phyloP scores from a whole-genome alignment of 2,797 vertebrate species.

The Gobio occitaniae region DNA sequence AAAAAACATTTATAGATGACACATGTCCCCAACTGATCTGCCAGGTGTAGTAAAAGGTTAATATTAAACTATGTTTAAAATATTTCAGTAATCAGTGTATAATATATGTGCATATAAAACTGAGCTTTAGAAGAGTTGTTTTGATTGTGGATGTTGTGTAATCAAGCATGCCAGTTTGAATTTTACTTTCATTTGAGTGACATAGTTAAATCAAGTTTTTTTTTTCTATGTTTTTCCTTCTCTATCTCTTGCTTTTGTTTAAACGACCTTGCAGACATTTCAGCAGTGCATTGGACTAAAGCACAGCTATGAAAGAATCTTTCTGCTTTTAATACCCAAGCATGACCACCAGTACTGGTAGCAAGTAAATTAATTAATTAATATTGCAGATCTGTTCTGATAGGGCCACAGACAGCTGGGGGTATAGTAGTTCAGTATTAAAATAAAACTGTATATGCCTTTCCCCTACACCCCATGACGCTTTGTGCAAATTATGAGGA shows the following conservation, averaged over 20 bases:
- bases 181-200: constrained; percentile 20
- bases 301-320: background rate
- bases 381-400: background rate
- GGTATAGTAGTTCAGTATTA: background rate
- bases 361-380: background rate
- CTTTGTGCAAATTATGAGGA: background rate
- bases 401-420: background rate
- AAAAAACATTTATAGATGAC: background rate
- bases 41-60: background rate
- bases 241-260: background rate
- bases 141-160: constrained; percentile 16
- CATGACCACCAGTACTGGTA: background rate
- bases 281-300: background rate
- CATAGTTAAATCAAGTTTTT: background rate
- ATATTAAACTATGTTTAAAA: background rate
- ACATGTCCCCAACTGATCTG: background rate
- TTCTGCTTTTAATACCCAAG: background rate
- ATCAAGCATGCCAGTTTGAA: background rate
- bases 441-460: background rate
- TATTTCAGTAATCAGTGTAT: constrained; percentile 19
- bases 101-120: constrained; percentile 37
- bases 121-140: constrained; percentile 17
- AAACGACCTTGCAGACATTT: background rate
- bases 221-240: background rate
- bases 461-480: background rate